Conservation (phyloP, 2,797 vertebrate genomes). For the Sciurus vulgaris region DNA sequence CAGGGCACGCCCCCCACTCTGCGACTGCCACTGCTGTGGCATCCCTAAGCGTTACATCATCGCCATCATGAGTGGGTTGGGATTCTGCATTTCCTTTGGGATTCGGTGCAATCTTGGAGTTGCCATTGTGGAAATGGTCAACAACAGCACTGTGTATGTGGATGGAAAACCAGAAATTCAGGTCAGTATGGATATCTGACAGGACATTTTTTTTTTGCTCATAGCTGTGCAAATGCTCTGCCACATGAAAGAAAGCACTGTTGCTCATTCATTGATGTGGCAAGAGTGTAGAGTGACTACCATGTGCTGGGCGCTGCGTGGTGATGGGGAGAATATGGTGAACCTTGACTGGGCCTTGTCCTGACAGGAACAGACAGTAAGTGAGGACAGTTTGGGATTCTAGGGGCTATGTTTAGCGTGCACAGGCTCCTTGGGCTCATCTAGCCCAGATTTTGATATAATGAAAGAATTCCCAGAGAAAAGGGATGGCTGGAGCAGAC, state of each 20-base stretch:
- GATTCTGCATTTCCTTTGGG: conserved; percentile 99
- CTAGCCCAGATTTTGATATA: not conserved
- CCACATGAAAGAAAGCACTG: not conserved
- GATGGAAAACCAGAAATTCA: conserved; percentile 95
- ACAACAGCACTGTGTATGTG: conserved; percentile 96
- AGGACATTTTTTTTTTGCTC: not conserved
- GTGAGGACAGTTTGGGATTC: not conserved
- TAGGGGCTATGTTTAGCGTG: not conserved
- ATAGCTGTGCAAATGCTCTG: not conserved
- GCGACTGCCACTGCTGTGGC: conserved; percentile 94
- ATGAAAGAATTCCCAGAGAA: not conserved
- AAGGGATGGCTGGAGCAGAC: not conserved
- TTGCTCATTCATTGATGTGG: not conserved
- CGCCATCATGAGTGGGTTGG: conserved; percentile 96
- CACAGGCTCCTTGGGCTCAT: not conserved
- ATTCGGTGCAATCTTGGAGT: conserved; percentile 98
- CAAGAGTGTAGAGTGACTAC: not conserved
- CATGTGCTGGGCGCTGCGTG: not conserved
- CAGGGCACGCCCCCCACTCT: conserved; percentile 80
- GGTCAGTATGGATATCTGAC: conserved; percentile 87
- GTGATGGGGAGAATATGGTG: not conserved
- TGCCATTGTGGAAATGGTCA: conserved; percentile 99
- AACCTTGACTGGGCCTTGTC: not conserved
- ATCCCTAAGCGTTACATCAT: conserved; percentile 98
- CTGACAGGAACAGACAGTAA: not conserved